These are phyloP conservation scores for mouse (Mus musculus) DNA, from an alignment of 2,113 vertebrate species.

Conservation along the genomic window DNA sequence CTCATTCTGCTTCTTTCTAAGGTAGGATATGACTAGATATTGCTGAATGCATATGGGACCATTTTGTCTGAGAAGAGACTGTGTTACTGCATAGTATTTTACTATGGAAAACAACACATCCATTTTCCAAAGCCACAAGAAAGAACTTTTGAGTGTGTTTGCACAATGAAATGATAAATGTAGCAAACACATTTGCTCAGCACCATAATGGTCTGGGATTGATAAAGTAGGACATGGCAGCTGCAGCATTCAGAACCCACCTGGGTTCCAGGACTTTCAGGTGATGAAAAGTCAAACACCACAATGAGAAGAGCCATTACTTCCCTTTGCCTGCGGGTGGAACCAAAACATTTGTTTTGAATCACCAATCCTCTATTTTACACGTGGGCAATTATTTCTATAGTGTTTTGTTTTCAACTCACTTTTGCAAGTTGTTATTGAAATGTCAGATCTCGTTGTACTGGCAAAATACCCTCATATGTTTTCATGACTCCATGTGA, in stretches of 20 bases:
- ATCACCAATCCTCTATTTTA: not conserved
- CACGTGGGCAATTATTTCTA: not conserved
- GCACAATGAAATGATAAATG: not conserved
- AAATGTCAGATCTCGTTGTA: slow-evolving; percentile 49
- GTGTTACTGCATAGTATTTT: too few species aligned
- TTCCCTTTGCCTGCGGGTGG: not conserved
- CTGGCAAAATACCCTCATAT: not conserved
- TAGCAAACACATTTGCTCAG: not conserved
- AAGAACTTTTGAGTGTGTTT: not conserved
- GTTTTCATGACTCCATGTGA: slow-evolving; percentile 62
- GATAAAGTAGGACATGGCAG: not conserved
- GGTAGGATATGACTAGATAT: not conserved
- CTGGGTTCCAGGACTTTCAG: not conserved
- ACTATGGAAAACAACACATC: not conserved
- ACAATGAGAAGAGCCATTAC: not conserved
- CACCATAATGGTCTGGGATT: not conserved
- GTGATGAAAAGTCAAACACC: slow-evolving; percentile 61
- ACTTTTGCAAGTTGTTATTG: slow-evolving; percentile 38
- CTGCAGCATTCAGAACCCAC: not conserved
- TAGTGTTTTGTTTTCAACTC: not conserved
- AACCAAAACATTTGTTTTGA: slow-evolving; percentile 55
- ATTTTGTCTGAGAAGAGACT: not conserved
- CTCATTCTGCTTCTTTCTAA: not conserved
- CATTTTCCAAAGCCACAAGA: not conserved
- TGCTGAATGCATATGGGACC: not conserved